Percentiles rank a stretch among this genome's conserved stretches.
Evolutionary conservation across 2,113 vertebrate genomes (phyloP).

Genomic region (Psophia crepitans): DNA sequence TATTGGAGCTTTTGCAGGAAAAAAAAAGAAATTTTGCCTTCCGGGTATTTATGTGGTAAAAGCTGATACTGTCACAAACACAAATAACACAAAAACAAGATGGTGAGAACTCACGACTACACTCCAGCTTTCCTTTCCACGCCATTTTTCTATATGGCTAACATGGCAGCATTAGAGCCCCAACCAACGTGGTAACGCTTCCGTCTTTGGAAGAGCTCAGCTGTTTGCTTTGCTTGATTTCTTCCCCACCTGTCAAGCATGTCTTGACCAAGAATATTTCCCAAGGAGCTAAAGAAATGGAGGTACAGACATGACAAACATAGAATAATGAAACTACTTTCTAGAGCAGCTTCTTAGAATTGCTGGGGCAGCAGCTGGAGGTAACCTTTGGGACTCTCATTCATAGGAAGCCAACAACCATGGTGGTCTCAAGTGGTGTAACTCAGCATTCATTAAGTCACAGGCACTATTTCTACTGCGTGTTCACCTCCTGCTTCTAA

Average conservation of each 20-base stretch:
- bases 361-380: background rate
- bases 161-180: conserved; percentile 17
- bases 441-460: conserved; percentile 24
- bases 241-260: conserved; percentile 20
- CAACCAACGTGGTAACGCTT: background rate
- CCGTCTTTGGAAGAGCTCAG: conserved; percentile 12
- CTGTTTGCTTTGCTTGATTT: conserved; percentile 1
- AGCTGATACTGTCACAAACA: conserved; percentile 66
- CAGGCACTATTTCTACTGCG: background rate
- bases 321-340: background rate
- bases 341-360: background rate
- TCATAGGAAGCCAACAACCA: background rate
- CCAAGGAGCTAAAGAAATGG: conserved; percentile 24
- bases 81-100: conserved; percentile 63
- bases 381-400: background rate
- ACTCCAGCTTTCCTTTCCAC: conserved; percentile 41
- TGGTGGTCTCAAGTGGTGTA: conserved; percentile 9
- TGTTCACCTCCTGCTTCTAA: background rate
- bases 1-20: conserved; percentile 66
- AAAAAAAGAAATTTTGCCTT: conserved; percentile 61
- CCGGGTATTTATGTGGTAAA: conserved; percentile 66
- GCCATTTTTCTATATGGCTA: conserved; percentile 60
- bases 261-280: conserved; percentile 44
- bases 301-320: conserved; percentile 17
- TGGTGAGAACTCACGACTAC: conserved; percentile 53